Evolutionary conservation across 2,888 invertebrate genomes (phyloP).

Genomic region (Calliphora vomitoria): DNA sequence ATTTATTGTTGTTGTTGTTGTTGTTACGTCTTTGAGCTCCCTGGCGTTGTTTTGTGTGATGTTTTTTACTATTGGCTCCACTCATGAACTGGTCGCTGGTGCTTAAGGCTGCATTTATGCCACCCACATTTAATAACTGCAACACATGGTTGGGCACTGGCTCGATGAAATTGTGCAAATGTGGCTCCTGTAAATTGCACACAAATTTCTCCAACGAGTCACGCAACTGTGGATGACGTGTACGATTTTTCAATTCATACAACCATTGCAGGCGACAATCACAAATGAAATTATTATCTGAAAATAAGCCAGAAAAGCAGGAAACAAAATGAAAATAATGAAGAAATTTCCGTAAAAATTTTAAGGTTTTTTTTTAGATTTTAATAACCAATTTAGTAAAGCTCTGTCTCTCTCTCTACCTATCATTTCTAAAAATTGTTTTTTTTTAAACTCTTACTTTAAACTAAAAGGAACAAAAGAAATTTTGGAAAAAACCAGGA

Average conservation of each 20-base stretch:
- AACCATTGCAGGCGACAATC: slow-evolving; percentile 94
- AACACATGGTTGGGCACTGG: slow-evolving; percentile 80
- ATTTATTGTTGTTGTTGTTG: slow-evolving; percentile 64
- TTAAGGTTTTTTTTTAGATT: slow-evolving; percentile 11
- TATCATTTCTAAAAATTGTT: background rate
- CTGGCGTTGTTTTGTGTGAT: slow-evolving; percentile 74
- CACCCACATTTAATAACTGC: slow-evolving; percentile 80
- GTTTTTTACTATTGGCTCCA: slow-evolving; percentile 76
- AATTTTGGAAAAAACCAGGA: background rate
- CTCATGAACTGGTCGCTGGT: slow-evolving; percentile 73
- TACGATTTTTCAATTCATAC: slow-evolving; percentile 88
- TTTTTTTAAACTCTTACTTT: background rate
- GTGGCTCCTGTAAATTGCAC: slow-evolving; percentile 87
- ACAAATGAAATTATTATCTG: slow-evolving; percentile 93
- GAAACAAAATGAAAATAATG: slow-evolving; percentile 62
- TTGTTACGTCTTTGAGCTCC: slow-evolving; percentile 72
- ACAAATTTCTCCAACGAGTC: slow-evolving; percentile 89
- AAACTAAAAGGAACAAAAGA: background rate
- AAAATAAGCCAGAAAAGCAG: slow-evolving; percentile 82
- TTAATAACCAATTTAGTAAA: slow-evolving; percentile 54
- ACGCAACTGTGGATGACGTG: slow-evolving; percentile 89
- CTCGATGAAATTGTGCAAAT: slow-evolving; percentile 80
- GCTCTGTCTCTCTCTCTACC: background rate
- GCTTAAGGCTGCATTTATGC: slow-evolving; percentile 71
- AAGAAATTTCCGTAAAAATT: slow-evolving; percentile 36